Conservation (phyloP, 2,888 invertebrate genomes). For the Parnassius smintheus region DNA sequence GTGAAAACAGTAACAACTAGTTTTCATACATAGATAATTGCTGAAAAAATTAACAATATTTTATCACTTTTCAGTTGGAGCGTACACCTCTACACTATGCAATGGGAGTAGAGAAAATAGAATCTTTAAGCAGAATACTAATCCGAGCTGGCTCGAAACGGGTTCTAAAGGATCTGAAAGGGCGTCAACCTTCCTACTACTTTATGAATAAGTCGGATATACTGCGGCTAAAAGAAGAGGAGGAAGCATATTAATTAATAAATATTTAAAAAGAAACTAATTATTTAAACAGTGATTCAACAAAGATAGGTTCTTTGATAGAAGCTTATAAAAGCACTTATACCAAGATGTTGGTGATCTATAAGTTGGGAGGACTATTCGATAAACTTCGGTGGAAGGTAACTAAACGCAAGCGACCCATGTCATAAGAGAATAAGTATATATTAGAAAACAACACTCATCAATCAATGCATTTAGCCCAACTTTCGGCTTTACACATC, state of each 20-base stretch:
- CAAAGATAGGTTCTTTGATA: neutral
- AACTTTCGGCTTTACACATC: too few species aligned
- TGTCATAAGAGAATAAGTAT: too few species aligned
- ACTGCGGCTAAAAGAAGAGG: conserved; percentile 90
- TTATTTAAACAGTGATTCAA: neutral
- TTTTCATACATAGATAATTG: too few species aligned
- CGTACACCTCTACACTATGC: conserved; percentile 94
- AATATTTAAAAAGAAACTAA: neutral
- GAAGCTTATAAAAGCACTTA: neutral
- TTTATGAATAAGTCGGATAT: conserved; percentile 96
- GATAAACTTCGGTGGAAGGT: too few species aligned
- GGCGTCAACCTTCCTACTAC: conserved; percentile 94
- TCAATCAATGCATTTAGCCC: too few species aligned
- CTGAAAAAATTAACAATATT: too few species aligned
- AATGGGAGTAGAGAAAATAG: conserved; percentile 93
- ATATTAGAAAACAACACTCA: too few species aligned
- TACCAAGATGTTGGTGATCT: neutral
- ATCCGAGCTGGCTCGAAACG: conserved; percentile 92
- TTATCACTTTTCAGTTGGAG: conserved; percentile 83
- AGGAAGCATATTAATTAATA: conserved; percentile 80
- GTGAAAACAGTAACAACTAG: too few species aligned
- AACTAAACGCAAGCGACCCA: too few species aligned
- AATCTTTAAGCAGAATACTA: conserved; percentile 88
- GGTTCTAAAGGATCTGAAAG: conserved; percentile 92
- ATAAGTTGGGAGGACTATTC: neutral